These are phyloP conservation scores for Diprion similis DNA, from an alignment of 1,140 invertebrate genomes.

Conservation along the genomic window DNA sequence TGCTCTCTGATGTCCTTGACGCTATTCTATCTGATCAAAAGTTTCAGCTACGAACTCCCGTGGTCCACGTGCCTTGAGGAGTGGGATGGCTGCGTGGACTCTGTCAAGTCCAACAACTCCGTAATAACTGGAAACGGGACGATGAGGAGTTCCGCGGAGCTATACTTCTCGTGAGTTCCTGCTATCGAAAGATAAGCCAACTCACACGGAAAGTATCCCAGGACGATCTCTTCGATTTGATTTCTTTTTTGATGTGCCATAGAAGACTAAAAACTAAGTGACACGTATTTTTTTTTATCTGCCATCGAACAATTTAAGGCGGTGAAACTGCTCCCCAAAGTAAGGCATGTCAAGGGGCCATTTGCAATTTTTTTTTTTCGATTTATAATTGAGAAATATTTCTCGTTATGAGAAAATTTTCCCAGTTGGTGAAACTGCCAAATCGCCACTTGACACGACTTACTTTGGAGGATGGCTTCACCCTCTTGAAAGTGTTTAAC, in stretches of 20 bases:
- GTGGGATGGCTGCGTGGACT: conserved; percentile 64
- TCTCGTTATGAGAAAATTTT: background rate
- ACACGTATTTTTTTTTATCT: too few relatives aligned
- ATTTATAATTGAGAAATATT: background rate
- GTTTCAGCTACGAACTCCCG: conserved; percentile 70
- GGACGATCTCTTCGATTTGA: too few relatives aligned
- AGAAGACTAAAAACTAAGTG: too few relatives aligned
- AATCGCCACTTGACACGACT: background rate
- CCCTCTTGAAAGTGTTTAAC: too few relatives aligned
- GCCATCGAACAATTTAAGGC: too few relatives aligned
- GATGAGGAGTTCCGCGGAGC: conserved; percentile 65
- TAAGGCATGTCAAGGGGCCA: too few relatives aligned
- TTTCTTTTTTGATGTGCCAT: too few relatives aligned
- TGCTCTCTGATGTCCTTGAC: conserved; percentile 84
- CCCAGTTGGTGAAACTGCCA: background rate
- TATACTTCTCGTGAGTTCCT: conserved; percentile 67
- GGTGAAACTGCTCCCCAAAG: too few relatives aligned
- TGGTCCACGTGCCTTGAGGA: conserved; percentile 72
- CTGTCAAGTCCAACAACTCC: conserved; percentile 41
- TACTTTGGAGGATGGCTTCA: too few relatives aligned
- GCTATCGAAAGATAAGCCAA: background rate
- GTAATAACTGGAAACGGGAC: conserved; percentile 38
- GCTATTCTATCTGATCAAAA: conserved; percentile 75
- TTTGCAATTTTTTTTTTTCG: too few relatives aligned
- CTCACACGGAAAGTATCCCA: background rate